Evolutionary conservation across 2,797 vertebrate species (phyloP).

Genomic region (Spinibarbus caldwelli): DNA sequence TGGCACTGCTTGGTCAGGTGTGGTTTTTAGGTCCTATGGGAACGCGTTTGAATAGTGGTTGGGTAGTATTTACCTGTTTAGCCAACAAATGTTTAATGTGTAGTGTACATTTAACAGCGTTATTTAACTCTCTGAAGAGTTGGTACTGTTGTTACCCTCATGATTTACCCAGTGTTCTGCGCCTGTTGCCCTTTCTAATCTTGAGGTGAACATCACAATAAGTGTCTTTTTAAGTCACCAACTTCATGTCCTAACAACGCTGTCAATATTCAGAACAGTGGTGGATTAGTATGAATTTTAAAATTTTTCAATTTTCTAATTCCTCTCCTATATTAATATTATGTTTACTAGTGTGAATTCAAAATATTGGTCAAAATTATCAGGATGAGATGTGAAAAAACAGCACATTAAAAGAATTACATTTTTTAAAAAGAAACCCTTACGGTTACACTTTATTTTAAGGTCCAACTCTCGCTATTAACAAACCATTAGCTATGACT

Average conservation of each 20-base stretch:
- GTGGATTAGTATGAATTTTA: not conserved
- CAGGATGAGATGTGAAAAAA: not conserved
- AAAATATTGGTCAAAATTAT: not conserved
- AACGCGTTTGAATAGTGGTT: conserved; percentile 9
- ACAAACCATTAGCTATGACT: no score
- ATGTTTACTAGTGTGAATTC: not conserved
- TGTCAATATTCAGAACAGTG: not conserved
- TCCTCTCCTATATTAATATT: not conserved
- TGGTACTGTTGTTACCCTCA: not conserved
- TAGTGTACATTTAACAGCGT: conserved; percentile 11
- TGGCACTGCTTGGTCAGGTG: conserved; percentile 11
- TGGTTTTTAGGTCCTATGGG: conserved; percentile 21
- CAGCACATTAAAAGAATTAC: rapidly evolving
- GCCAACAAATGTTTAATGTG: conserved; percentile 29
- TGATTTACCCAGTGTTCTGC: not conserved
- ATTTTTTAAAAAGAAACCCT: not conserved
- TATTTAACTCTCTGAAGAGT: conserved; percentile 5
- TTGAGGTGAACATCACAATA: not conserved
- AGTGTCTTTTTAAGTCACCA: not conserved
- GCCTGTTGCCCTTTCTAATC: not conserved
- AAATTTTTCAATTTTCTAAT: not conserved
- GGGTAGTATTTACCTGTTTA: conserved; percentile 37
- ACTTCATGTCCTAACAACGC: not conserved
- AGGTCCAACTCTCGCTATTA: no score
- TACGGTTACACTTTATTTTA: no score